Conservation (phyloP, 2,888 invertebrate genomes). For the Meandrusa payeni region DNA sequence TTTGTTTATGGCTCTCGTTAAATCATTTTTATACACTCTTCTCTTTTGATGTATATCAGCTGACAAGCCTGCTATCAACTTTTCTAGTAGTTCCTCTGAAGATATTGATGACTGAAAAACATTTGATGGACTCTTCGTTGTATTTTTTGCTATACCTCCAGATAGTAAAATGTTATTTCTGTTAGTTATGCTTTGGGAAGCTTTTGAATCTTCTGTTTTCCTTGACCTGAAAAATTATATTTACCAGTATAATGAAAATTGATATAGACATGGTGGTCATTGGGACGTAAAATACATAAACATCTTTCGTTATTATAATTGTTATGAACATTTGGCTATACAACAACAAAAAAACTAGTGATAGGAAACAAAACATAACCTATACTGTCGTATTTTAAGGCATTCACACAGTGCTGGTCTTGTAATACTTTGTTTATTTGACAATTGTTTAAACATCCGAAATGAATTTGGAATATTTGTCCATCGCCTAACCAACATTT, state of each 20-base stretch:
- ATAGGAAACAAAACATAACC: slow-evolving; percentile 25
- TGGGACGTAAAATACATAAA: too few species aligned
- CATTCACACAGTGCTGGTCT: slow-evolving; percentile 28
- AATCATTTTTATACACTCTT: slow-evolving; percentile 70
- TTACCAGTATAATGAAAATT: too few species aligned
- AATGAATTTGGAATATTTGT: slow-evolving; percentile 44
- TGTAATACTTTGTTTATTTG: slow-evolving; percentile 13
- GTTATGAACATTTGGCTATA: too few species aligned
- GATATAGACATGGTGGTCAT: too few species aligned
- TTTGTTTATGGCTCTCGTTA: slow-evolving; percentile 53
- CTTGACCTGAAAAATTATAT: slow-evolving; percentile 25
- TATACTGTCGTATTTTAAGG: slow-evolving; percentile 13
- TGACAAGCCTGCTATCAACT: slow-evolving; percentile 57
- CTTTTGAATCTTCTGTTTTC: slow-evolving; percentile 8
- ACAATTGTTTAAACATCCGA: slow-evolving; percentile 14
- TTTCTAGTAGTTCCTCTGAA: slow-evolving; percentile 59
- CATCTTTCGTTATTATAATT: too few species aligned
- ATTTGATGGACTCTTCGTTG: background rate
- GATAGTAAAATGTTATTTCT: background rate
- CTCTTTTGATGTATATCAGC: slow-evolving; percentile 64
- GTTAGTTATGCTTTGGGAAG: slow-evolving; percentile 13
- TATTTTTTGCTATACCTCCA: slow-evolving; percentile 1
- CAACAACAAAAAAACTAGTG: too few species aligned
- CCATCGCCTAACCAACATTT: slow-evolving; percentile 56
- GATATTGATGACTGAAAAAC: slow-evolving; percentile 26